Percentiles rank a stretch among this genome's conserved stretches.
Conservation (phyloP, 53 echinoderm and acorn worm genomes). For the Crossaster papposus region DNA sequence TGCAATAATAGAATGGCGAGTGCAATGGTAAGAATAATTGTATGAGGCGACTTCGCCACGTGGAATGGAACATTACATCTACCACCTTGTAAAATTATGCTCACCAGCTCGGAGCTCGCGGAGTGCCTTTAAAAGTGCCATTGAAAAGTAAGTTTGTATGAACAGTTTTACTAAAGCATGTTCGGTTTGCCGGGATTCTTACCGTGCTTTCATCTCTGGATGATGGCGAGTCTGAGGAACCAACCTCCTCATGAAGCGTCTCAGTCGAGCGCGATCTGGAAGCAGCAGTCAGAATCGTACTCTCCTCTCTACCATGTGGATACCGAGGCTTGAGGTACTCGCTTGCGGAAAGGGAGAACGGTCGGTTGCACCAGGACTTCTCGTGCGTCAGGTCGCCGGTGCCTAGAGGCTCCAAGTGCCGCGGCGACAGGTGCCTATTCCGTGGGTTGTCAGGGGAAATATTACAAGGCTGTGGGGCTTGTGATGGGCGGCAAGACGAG, state of each 20-base stretch:
- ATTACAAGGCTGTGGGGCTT: background rate
- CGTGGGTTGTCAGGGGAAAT: background rate
- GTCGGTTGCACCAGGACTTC: background rate
- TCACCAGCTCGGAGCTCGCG: too few species aligned
- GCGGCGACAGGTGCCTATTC: background rate
- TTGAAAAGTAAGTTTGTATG: too few species aligned
- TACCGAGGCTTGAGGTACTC: conserved; percentile 1
- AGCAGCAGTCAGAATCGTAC: background rate
- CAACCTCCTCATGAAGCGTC: background rate
- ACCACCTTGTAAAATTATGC: too few species aligned
- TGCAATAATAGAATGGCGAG: background rate
- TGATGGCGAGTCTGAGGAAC: background rate
- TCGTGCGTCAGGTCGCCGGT: background rate
- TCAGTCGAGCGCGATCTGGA: background rate
- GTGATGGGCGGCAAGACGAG: background rate
- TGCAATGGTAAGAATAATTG: too few species aligned
- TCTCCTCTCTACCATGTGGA: background rate
- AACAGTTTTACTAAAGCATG: background rate
- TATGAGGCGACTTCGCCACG: too few species aligned
- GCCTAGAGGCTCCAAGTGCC: background rate
- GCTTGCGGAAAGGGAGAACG: background rate
- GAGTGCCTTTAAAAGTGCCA: too few species aligned
- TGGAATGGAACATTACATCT: too few species aligned
- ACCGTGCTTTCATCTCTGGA: background rate
- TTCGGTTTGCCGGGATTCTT: background rate